Percentiles rank a stretch among this genome's conserved stretches.
These are phyloP conservation scores for Aphelenchoides avenae DNA, from an alignment of 1,140 invertebrate genomes.

Conservation along the genomic window DNA sequence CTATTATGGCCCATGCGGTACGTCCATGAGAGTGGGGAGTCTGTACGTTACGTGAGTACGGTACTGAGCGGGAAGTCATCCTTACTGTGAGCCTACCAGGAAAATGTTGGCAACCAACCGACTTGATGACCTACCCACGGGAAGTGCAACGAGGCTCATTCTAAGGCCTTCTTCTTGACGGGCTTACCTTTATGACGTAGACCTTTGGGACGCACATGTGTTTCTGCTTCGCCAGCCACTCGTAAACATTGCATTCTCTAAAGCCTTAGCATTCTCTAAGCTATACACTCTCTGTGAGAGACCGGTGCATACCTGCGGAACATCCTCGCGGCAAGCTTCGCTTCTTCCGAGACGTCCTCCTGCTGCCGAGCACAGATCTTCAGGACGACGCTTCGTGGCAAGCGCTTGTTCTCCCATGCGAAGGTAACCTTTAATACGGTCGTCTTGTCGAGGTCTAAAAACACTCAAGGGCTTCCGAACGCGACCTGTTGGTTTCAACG, in stretches of 20 bases:
- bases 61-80: no score
- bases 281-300: no score
- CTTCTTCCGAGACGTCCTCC: conserved; percentile 29
- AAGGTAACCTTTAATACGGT: conserved; percentile 52
- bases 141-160: no score
- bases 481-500: no score
- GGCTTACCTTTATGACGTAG: conserved; percentile 56
- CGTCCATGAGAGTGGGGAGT: no score
- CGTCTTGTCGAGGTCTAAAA: conserved; percentile 49
- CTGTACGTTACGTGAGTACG: no score
- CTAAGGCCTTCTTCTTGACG: no score
- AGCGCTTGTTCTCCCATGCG: conserved; percentile 50
- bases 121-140: no score
- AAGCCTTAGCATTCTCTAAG: conserved; percentile 4
- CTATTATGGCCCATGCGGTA: no score
- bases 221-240: conserved; percentile 51
- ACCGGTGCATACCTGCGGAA: conserved; percentile 20
- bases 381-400: conserved; percentile 50
- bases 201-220: conserved; percentile 50
- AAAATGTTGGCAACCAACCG: no score
- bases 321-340: conserved; percentile 15
- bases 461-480: no score
- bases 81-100: no score
- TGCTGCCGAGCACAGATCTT: conserved; percentile 46
- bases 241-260: conserved; percentile 54